Evolutionary conservation across 2,797 vertebrate species (phyloP), one percentile per base, ranked within the genome.

Genomic region (Lepilemur septentrionalis): DNA sequence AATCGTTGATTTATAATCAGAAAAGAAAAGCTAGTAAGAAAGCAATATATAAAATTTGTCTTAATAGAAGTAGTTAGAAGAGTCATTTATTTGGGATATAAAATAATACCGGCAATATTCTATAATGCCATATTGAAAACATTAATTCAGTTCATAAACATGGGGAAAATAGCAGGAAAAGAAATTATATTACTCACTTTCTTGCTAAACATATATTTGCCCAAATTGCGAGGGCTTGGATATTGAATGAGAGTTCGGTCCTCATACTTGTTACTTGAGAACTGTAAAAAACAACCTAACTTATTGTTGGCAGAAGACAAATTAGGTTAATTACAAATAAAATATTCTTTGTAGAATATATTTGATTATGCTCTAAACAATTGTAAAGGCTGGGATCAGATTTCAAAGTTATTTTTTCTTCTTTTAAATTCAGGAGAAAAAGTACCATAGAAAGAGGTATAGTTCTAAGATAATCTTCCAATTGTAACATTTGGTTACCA

Each of bases 261-360:
- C 97, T 98, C 98, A 99, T 98, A 83, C 98, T 98, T 0, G 28
- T 96, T 94, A 99, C 93, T 28, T 99, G 99, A 90, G 98, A 98
- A 87, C 99, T 99, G 94, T 3, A 41, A 95, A 97, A 97, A 93
- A 97, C 95, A 88, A 97, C 11, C 6, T 38, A 73, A 81, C 22
- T 96, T 95, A 94, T 35, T 85, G 18, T 32, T 84, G 83, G 73
- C 23, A 91, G 57, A 81, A 96, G 93, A 81, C 28, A 79, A 93
- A 70, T 73, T 14, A 81, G 30, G 67, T 73, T 83, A 91, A 88
- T 90, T 94, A 12, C 52, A 96, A 97, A 93, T 65, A 96, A 90
- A 88, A 69, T 38, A 91, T 50, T 89, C 52, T 85, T 80, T 78
- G 41, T 43, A 95, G 52, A 93, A 89, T 35, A 92, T 2, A 79